Base-by-base conservation (phyloP, 64 coral and sea anemone genomes). In the Stichodactyla helianthus region DNA sequence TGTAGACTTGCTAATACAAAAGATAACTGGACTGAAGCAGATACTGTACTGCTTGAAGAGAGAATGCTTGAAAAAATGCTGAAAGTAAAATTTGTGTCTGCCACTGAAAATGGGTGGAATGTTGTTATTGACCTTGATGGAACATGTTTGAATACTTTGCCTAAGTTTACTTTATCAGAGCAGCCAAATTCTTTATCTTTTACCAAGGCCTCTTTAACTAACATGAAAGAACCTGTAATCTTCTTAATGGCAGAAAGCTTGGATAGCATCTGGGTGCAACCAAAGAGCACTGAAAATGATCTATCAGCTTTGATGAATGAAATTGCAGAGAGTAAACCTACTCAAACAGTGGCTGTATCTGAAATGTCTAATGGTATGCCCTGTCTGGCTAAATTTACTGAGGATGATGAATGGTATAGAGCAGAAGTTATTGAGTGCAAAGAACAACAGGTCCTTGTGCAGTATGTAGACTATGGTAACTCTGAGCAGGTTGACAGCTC, bases 381-480 rank as follows among this genome's bases (percentile, higher is more conserved):
- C 74, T 94, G 93, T 59, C 88, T 94, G 2, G 84, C 84, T 20
- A 64, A 74, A 67, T 99, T 95, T 60, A 93, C 97, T 53, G 97
- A 99, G 63, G 93, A 99, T 82, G 87, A 93, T 44, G 79, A 84
- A 6, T 99, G 93, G 91, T 94, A 99, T 79, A 84, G 97, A 86
- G 97, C 93, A 20, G 57, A 83, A 70, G 89, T 98, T 74, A 91
- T 80, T 6, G 82, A 83, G 6, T 15, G 85, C 5, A 55, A 79
- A 55, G 53, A 87, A 83, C 50, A 17, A 52, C 81, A 82, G 87
- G 52, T 87, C 10, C 76, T 74, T 15, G 91, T 97, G 25, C 67
- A 84, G 11, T 97, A 93, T 85, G 81, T 90, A 18, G 94, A 97
- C 52, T 97, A 83, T 86, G 94, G 94, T 1, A 93, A 97, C 77